Base-by-base conservation (phyloP, 2,797 vertebrate genomes). In the Fistularia commersonii region DNA sequence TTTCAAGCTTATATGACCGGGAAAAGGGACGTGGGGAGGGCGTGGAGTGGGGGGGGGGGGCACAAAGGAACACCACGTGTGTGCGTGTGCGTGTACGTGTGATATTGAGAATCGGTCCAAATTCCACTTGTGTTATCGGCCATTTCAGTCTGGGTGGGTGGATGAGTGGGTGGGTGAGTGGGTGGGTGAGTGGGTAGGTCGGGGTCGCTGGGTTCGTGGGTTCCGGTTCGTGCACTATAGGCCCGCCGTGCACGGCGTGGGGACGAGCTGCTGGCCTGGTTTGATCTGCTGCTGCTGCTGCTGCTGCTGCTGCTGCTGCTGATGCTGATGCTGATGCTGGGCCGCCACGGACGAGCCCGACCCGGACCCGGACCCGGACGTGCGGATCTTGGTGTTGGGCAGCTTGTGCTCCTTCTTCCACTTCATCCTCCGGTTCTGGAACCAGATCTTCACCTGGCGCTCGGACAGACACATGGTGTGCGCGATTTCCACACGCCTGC, bases 331-430 rank as follows among this genome's bases (percentile, higher is more conserved):
- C n/a, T n/a, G n/a, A n/a, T 83, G 86, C 68, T 87, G 87, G 82
- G 84, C 44, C 72, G 89, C 82, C 41, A 92, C 85, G 72, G 89
- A 72, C 51, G 93, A 88, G 71, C 89, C 70, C 41, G 92, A 86
- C 73, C 89, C 71, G 53, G 88, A 85, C 64, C 82, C 80, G 57
- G 94, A 89, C 84, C 89, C 94, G 70, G 94, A 91, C 66, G 95
- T 95, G 48, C 96, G 93, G 90, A 98, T 97, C 93, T 99, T 99
- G 77, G 97, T 98, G 80, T 98, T 99, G 76, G 97, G 97, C 45
- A 99, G 92, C 91, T 99, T 99, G 89, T 98, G 96, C 74, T 99
- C 97, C 85, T 99, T 99, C 92, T 99, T 99, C 97, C 97, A 99
- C 76, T 99, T 99, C 97, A 99, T 99, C 69, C 97, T 90, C 56